phyloP scores from a whole-genome alignment of 2,113 vertebrate genomes.

The Xiphophorus hellerii region DNA sequence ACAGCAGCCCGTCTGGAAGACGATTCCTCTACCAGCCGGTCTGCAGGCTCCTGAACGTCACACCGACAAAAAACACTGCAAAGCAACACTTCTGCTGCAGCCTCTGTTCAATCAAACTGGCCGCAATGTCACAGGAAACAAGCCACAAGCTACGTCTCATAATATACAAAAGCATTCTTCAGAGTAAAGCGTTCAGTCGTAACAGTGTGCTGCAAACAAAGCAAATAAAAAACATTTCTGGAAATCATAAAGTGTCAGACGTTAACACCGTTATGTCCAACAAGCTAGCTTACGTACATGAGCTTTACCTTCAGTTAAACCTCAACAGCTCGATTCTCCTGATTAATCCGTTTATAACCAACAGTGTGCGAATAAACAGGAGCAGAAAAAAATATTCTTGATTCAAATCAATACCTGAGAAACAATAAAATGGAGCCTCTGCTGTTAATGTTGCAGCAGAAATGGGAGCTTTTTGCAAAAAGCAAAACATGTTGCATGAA shows the following conservation, averaged over 20 bases:
- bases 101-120: conserved; percentile 30
- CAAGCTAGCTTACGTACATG: not conserved
- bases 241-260: conserved; percentile 3
- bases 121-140: conserved; percentile 49
- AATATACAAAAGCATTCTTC: conserved; percentile 17
- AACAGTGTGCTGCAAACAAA: conserved; percentile 51
- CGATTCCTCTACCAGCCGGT: not conserved
- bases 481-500: not conserved
- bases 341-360: not conserved
- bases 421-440: not conserved
- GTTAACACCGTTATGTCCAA: not conserved
- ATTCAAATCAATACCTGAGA: conserved; percentile 16
- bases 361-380: not conserved
- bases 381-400: not conserved
- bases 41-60: not conserved
- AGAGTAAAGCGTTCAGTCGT: conserved; percentile 41
- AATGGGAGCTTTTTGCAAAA: no score
- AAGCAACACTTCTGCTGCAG: conserved; percentile 43
- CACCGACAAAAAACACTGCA: not conserved
- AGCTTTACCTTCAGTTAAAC: not conserved
- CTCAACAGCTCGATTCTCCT: no score
- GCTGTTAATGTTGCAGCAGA: not conserved
- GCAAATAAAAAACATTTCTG: conserved; percentile 18
- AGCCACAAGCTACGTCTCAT: not conserved
- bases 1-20: not conserved